These are phyloP conservation scores for Brachionus manjavacas DNA, from an alignment of 1,140 invertebrate species.

Conservation along the genomic window DNA sequence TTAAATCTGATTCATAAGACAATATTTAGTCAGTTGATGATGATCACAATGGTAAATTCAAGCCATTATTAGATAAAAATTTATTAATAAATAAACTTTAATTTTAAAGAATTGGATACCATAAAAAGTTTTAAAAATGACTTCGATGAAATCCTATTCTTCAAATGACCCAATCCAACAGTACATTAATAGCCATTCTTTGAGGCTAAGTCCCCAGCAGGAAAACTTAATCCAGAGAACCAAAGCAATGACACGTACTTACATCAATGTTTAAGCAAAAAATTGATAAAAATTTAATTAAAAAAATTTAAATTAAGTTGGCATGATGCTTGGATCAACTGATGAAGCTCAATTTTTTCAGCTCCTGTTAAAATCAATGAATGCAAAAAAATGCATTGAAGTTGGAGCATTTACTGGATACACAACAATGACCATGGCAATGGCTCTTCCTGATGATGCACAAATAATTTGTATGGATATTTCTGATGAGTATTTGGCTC, in stretches of 20 bases:
- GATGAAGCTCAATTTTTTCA: constrained; percentile 52
- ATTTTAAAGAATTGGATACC: too few species aligned
- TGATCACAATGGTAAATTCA: too few species aligned
- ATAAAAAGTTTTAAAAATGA: background rate
- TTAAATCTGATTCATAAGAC: too few species aligned
- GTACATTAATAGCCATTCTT: constrained; percentile 22
- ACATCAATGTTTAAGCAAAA: too few species aligned
- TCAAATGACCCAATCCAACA: constrained; percentile 7
- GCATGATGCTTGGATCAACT: constrained; percentile 52
- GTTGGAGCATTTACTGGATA: constrained; percentile 46
- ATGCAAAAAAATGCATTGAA: constrained; percentile 53
- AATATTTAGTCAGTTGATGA: too few species aligned
- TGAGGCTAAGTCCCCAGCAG: background rate
- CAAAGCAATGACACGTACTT: background rate
- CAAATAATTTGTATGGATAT: constrained; percentile 27
- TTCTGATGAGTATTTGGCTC: background rate
- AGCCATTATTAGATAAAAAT: too few species aligned
- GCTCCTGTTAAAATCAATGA: constrained; percentile 49
- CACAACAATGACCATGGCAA: constrained; percentile 16
- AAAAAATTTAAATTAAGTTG: background rate
- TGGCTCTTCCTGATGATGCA: constrained; percentile 36
- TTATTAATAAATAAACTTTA: too few species aligned
- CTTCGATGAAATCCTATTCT: background rate
- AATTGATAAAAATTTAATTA: background rate
- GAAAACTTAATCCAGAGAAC: background rate